Base-by-base conservation (phyloP, 2,113 vertebrate genomes). In the Phoenicopterus ruber region DNA sequence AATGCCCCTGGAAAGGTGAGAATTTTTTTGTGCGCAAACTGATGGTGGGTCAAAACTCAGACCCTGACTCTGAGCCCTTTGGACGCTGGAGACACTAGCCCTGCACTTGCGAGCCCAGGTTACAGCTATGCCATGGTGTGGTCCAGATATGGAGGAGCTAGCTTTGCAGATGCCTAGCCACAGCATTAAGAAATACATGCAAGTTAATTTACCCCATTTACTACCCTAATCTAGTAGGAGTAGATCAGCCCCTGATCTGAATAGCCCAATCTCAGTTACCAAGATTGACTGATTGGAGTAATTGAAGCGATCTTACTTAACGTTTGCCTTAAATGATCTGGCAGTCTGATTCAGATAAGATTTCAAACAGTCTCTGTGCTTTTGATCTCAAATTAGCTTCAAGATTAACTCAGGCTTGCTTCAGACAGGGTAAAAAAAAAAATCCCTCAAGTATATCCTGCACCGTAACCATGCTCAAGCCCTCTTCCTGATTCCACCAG, bases 331-430 rank as follows among this genome's bases (percentile, higher is more conserved):
- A 95, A 91, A 91, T 69, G 84, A 95, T 94, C 90, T 86, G 74
- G 36, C 78, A 94, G 38, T 59, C 83, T 93, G 93, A 93, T 92
- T 90, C 84, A 94, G 96, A 92, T 94, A 96, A 96, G 92, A 95
- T 97, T 96, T 96, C 94, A 96, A 96, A 94, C 78, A 88, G 50
- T n/a, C 58, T 91, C 62, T 73, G 26, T 79, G 78, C 46, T 93
- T 97, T 94, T 97, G 95, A 96, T 95, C 84, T 97, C 96, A 91
- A 95, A 94, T 95, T 93, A 94, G 38, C 46, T 90, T 69, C 84
- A 91, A 47, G 76, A 94, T 82, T 82, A 82, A 86, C 72, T 79
- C 36, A 46, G 54, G 46, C 74, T 82, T 87, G 44, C 69, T 84
- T 91, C 61, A 94, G 77, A 89, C 44, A 24, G 10, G 32, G 36